These are phyloP conservation scores for Kradibia gibbosae DNA, from an alignment of 1,140 invertebrate species.

Conservation along the genomic window DNA sequence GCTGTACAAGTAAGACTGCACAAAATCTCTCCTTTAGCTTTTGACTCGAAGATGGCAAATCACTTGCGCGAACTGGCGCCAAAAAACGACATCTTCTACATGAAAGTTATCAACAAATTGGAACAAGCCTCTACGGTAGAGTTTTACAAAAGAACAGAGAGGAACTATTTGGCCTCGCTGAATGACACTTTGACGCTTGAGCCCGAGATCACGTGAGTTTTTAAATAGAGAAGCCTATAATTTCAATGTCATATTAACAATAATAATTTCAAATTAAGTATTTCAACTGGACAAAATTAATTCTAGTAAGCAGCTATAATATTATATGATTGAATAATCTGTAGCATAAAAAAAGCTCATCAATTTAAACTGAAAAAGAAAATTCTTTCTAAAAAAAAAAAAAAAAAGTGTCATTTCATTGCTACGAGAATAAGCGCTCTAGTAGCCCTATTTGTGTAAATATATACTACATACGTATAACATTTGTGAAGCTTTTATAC, in stretches of 20 bases:
- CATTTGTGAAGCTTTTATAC: too few species aligned
- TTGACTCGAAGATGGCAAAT: constrained; percentile 66
- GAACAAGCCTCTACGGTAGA: constrained; percentile 70
- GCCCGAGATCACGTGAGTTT: constrained; percentile 51
- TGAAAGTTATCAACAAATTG: constrained; percentile 63
- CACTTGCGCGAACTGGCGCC: constrained; percentile 71
- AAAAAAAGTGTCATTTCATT: too few species aligned
- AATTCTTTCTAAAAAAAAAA: too few species aligned
- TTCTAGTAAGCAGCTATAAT: too few species aligned
- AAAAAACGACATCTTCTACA: constrained; percentile 65
- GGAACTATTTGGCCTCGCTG: constrained; percentile 76
- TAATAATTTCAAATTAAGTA: neutral
- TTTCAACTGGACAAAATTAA: neutral
- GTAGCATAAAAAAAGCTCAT: too few species aligned
- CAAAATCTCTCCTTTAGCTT: constrained; percentile 69
- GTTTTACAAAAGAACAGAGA: constrained; percentile 75
- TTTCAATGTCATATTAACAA: neutral
- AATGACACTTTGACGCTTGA: constrained; percentile 76
- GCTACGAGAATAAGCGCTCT: too few species aligned
- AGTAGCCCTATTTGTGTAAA: too few species aligned
- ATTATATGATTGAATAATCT: too few species aligned
- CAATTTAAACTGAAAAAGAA: too few species aligned
- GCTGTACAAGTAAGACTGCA: constrained; percentile 73
- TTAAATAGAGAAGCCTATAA: neutral
- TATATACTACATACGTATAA: too few species aligned